Evolutionary conservation across 1,140 invertebrate genomes (phyloP).

Genomic region (Ostrea edulis): DNA sequence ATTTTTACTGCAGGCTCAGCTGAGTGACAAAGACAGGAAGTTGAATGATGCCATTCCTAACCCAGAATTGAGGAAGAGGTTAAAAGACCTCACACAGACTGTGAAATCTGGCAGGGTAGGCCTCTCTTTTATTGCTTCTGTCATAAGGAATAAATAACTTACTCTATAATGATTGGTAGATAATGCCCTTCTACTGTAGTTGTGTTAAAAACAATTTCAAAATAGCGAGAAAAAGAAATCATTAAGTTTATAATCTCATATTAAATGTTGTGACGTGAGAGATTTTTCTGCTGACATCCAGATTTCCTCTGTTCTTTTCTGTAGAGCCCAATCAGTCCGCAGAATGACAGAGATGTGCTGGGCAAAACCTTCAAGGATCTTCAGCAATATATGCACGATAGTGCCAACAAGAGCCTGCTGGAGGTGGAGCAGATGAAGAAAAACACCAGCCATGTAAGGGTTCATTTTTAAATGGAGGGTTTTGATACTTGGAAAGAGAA

Average conservation of each 20-base stretch:
- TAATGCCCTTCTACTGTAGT: no score
- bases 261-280: no score
- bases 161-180: no score
- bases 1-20: constrained; percentile 62
- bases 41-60: constrained; percentile 67
- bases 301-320: constrained; percentile 13
- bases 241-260: no score
- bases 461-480: not conserved
- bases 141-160: no score
- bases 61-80: constrained; percentile 68
- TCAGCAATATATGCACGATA: constrained; percentile 70
- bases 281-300: no score
- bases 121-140: not conserved
- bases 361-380: constrained; percentile 74
- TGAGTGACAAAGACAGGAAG: constrained; percentile 63
- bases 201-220: no score
- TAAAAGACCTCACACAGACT: constrained; percentile 70
- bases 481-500: not conserved
- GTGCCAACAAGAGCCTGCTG: constrained; percentile 67
- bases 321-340: constrained; percentile 52
- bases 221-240: no score
- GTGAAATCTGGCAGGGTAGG: constrained; percentile 71
- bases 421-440: constrained; percentile 69
- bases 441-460: constrained; percentile 63
- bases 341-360: constrained; percentile 68